Conservation (phyloP, 2,888 invertebrate genomes). For the Drosophila putrida region DNA sequence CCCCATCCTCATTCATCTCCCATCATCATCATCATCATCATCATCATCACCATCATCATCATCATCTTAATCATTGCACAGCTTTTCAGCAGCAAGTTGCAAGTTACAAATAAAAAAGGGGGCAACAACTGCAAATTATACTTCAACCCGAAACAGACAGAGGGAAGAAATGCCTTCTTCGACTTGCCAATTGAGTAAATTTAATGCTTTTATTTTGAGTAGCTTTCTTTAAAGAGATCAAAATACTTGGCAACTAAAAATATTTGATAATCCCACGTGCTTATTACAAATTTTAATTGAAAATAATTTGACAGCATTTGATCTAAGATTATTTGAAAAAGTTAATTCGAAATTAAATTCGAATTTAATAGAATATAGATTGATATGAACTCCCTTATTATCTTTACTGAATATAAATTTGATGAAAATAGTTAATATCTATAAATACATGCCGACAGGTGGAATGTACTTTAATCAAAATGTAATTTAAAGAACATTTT, state of each 20-base stretch:
- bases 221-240: not conserved
- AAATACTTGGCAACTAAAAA: not conserved
- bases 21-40: slow-evolving; percentile 5
- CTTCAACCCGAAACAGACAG: slow-evolving; percentile 2
- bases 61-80: slow-evolving; percentile 31
- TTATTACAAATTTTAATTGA: not conserved
- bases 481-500: no score
- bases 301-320: no score
- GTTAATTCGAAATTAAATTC: no score
- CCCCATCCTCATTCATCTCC: no score
- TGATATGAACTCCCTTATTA: no score
- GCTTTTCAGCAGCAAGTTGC: slow-evolving; percentile 17
- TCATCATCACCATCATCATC: slow-evolving; percentile 3
- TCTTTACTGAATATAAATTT: no score
- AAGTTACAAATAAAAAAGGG: slow-evolving; percentile 2
- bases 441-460: no score
- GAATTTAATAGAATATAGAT: no score
- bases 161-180: not conserved
- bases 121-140: slow-evolving; percentile 23
- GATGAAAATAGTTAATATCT: no score
- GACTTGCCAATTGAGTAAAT: slow-evolving; percentile 9
- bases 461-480: no score
- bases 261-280: not conserved
- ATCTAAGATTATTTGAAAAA: no score
- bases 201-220: slow-evolving; percentile 1